phyloP scores from a whole-genome alignment of 2,797 vertebrate species.

The Hapalemur alaotrensis region DNA sequence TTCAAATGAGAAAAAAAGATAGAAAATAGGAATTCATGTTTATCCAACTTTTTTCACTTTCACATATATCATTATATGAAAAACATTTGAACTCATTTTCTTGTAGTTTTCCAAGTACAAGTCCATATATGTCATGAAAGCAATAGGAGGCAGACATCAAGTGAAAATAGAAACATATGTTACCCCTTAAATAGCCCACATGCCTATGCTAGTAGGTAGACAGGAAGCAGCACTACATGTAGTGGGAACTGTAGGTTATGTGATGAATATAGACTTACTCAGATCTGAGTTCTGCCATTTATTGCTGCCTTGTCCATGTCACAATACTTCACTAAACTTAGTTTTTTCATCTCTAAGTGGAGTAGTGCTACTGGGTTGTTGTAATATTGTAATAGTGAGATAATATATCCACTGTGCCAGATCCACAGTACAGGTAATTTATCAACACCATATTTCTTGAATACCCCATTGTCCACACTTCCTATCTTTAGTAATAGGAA shows the following conservation, averaged over 20 bases:
- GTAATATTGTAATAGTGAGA: neutral
- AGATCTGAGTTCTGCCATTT: neutral
- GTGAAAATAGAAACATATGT: neutral
- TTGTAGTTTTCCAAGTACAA: neutral
- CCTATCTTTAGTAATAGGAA: neutral
- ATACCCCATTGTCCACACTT: neutral
- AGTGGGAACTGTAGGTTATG: neutral
- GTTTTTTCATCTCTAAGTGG: neutral
- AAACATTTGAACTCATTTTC: neutral
- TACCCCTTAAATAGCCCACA: neutral
- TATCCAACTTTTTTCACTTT: neutral
- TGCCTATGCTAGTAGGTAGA: neutral
- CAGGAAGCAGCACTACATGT: neutral
- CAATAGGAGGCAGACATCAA: neutral
- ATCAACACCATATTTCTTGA: neutral
- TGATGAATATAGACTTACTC: neutral
- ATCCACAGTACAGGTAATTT: neutral
- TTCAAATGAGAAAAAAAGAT: neutral
- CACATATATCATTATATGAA: neutral
- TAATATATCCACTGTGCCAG: neutral
- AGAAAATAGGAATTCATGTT: neutral
- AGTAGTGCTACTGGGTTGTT: neutral
- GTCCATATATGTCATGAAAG: neutral
- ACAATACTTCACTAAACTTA: neutral
- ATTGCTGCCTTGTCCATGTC: neutral